Conservation (phyloP, 2,888 invertebrate species). For the Rambutsinella grinnellia region DNA sequence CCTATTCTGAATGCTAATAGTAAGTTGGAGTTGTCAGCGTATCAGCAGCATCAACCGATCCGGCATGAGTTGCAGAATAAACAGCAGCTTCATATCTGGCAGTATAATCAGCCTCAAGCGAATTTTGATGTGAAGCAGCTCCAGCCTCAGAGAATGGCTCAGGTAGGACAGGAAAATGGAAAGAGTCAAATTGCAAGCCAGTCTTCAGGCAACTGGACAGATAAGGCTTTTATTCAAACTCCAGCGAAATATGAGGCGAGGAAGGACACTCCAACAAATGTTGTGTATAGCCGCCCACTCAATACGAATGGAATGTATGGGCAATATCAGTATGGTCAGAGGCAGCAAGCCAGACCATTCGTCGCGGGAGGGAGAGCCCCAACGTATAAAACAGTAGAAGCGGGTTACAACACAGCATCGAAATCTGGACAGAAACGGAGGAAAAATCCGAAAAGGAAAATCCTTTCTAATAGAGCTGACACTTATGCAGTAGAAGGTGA, state of each 20-base stretch:
- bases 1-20: not conserved
- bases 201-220: not conserved
- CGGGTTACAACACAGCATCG: not conserved
- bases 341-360: constrained; percentile 11
- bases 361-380: too few relatives aligned
- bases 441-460: constrained; percentile 8
- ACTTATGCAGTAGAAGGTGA: constrained; percentile 3
- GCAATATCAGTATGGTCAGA: not conserved
- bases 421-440: too few relatives aligned
- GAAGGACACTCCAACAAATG: not conserved
- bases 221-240: not conserved
- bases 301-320: constrained; percentile 1
- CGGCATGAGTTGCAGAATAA: constrained; percentile 4
- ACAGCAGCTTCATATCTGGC: constrained; percentile 1
- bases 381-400: too few relatives aligned
- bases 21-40: constrained; percentile 10
- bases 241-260: not conserved
- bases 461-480: constrained; percentile 32
- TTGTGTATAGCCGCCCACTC: not conserved
- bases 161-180: not conserved
- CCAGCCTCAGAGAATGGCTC: not conserved
- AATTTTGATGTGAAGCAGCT: too few relatives aligned
- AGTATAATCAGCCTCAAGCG: constrained; percentile 17
- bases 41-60: constrained; percentile 18
- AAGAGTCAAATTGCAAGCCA: too few relatives aligned